Evolutionary conservation across 37 sponge, comb jelly and placozoan genomes (phyloP), one percentile per base, ranked within the genome.

Genomic region (Mnemiopsis leidyi): DNA sequence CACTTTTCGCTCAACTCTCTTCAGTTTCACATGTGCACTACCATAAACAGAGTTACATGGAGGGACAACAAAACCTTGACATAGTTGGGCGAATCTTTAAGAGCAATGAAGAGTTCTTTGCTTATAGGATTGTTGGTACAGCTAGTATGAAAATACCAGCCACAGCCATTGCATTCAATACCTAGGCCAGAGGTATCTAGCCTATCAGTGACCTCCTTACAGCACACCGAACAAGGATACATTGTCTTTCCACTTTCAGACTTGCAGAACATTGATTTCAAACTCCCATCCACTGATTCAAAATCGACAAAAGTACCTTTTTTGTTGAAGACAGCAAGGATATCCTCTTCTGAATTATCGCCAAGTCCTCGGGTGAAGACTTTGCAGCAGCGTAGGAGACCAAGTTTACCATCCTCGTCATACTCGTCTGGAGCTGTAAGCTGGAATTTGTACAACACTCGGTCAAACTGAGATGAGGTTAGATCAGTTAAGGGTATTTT

Each of bases 101-200:
- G 25, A 3, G 5, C 2, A 23, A 7, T 30, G 26, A 23, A 71
- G 23, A 71, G 73, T 30, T 71, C 25, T 18, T n/a, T 71, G 25
- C 25, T 23, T 29, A 71, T 71, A 23, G 73, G 73, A 3, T 18
- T 25, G 7, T 71, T 30, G 26, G 7, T 71, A 71, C 73, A 71
- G 5, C 21, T 71, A 30, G 23, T 71, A 30, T 71, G 73, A 23
- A 71, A 71, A 30, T n/a, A 71, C 3, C 26, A 3, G 23, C 26
- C 73, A 71, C 73, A 71, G 73, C 73, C 73, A 71, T 30, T 71
- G 73, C 73, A 71, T 5, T 71, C 29, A 29, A 71, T 25, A 71
- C 73, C 73, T 29, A 23, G 26, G 25, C 73, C 73, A 29, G 73
- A n/a, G 3, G 23, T 7, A 30, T 71, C 25, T 5, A 5, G 21